These are phyloP conservation scores for Octopus sinensis DNA, from an alignment of 1,140 invertebrate genomes.

Conservation along the genomic window DNA sequence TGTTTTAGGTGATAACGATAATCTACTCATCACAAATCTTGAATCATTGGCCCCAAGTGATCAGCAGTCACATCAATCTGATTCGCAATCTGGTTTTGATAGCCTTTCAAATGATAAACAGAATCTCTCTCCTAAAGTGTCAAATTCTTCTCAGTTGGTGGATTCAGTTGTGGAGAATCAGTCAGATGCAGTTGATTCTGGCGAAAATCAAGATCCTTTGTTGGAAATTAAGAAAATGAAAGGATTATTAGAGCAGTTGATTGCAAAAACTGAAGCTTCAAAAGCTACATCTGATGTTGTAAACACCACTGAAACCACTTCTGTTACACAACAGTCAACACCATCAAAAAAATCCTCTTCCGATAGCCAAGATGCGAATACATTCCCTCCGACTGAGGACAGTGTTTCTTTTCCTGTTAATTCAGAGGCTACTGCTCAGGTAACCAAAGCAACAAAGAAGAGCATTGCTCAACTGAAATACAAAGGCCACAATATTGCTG, in stretches of 20 bases:
- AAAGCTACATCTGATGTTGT: conserved; percentile 12
- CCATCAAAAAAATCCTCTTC: too few species aligned
- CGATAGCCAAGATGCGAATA: background rate
- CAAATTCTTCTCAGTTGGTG: too few species aligned
- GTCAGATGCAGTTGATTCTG: too few species aligned
- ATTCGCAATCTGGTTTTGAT: too few species aligned
- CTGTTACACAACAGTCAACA: background rate
- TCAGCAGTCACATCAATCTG: too few species aligned
- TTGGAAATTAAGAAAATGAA: conserved; percentile 15
- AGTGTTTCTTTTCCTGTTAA: background rate
- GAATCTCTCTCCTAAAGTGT: too few species aligned
- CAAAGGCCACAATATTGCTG: conserved; percentile 12
- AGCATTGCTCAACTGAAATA: background rate
- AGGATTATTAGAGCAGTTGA: conserved; percentile 40
- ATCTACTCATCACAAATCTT: background rate
- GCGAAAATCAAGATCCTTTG: too few species aligned
- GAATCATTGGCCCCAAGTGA: background rate
- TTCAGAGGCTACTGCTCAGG: background rate
- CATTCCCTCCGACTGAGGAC: background rate
- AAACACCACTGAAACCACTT: conserved; percentile 9
- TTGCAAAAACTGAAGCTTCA: conserved; percentile 25
- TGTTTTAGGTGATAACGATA: background rate
- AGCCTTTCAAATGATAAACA: too few species aligned
- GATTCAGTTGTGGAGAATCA: too few species aligned
- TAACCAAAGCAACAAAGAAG: background rate